Evolutionary conservation across 2,113 vertebrate species (phyloP).

Genomic region (Tragelaphus scriptus): DNA sequence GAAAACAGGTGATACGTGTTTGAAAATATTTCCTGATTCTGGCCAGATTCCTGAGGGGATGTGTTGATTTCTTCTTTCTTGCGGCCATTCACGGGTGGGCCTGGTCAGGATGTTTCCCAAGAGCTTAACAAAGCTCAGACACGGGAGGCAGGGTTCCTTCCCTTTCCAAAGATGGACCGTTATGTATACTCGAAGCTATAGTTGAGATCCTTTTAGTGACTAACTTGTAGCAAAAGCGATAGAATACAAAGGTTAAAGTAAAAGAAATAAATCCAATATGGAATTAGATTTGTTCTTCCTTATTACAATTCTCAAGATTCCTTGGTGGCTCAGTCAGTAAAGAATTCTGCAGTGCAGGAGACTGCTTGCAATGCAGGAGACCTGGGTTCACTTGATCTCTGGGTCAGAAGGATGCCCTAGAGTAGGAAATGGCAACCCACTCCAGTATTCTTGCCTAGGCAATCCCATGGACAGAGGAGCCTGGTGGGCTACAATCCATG

Average conservation of each 20-base stretch:
- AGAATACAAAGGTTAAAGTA: neutral
- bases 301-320: neutral
- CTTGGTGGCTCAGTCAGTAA: neutral
- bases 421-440: neutral
- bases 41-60: neutral
- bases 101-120: neutral
- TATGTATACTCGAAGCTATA: neutral
- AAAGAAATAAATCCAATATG: neutral
- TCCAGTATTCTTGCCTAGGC: neutral
- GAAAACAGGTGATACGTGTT: neutral
- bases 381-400: neutral
- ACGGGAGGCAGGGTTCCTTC: neutral
- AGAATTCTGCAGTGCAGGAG: neutral
- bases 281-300: neutral
- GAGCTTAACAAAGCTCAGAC: neutral
- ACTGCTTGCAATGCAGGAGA: neutral
- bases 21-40: neutral
- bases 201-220: neutral
- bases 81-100: accelerated
- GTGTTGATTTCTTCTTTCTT: neutral
- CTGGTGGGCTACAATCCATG: neutral
- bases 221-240: neutral
- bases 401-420: neutral
- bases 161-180: neutral
- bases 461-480: neutral